phyloP scores from a whole-genome alignment of 2,113 vertebrate species.

The Ardeotis arabs region DNA sequence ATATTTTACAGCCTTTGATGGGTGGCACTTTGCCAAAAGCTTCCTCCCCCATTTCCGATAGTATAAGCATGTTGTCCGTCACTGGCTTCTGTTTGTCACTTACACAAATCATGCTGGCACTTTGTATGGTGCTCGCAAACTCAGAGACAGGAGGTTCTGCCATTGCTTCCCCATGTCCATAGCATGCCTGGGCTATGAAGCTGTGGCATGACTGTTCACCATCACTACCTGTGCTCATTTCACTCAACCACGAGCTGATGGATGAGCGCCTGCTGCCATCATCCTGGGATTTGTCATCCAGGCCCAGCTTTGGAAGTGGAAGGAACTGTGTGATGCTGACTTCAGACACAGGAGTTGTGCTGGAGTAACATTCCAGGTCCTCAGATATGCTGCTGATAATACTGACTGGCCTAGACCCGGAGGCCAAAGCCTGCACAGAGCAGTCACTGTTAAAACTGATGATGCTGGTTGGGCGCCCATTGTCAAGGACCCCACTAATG shows the following conservation, averaged over 20 bases:
- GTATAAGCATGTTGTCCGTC: constrained; percentile 72
- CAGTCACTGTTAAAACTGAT: constrained; percentile 93
- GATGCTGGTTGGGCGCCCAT: constrained; percentile 88
- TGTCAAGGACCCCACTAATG: constrained; percentile 82
- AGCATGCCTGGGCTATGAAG: constrained; percentile 85
- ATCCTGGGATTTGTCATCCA: constrained; percentile 77
- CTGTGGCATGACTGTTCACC: constrained; percentile 90
- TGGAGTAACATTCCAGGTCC: constrained; percentile 80
- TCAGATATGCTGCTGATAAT: constrained; percentile 93
- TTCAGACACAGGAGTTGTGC: constrained; percentile 85
- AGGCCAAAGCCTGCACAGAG: constrained; percentile 84
- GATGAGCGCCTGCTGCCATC: constrained; percentile 85
- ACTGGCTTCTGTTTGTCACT: constrained; percentile 72
- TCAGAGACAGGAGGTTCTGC: constrained; percentile 79
- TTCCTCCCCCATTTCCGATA: constrained; percentile 74
- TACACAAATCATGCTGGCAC: constrained; percentile 55
- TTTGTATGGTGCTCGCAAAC: constrained; percentile 63
- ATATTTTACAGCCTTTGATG: constrained; percentile 80
- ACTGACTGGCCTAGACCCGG: constrained; percentile 86
- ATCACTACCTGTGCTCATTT: constrained; percentile 90
- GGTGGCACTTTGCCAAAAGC: constrained; percentile 72
- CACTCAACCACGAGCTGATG: constrained; percentile 93
- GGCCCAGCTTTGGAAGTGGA: constrained; percentile 77
- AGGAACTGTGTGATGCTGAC: constrained; percentile 88
- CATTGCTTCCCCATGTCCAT: constrained; percentile 88